Conservation (phyloP, 2,113 vertebrate genomes). For the Noturus placidus region DNA sequence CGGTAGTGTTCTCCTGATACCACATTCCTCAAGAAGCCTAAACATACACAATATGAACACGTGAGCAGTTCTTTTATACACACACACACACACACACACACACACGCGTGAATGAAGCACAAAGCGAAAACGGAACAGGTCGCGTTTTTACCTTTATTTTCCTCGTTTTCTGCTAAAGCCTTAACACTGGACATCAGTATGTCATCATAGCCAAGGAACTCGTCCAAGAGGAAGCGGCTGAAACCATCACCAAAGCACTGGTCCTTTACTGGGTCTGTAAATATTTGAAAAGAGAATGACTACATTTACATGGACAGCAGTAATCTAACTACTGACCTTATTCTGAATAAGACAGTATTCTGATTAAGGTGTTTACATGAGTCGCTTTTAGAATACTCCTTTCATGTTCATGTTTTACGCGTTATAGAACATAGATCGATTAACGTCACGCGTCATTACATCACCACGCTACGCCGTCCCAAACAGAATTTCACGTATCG, state of each 20-base stretch:
- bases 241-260: slow-evolving; percentile 96
- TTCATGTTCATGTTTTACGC: too few species aligned
- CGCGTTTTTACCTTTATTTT: slow-evolving; percentile 86
- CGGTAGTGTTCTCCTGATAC: slow-evolving; percentile 97
- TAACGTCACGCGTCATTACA: too few species aligned
- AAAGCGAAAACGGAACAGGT: not conserved
- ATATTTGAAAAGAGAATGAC: not conserved
- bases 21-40: slow-evolving; percentile 95
- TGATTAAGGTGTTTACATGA: too few species aligned
- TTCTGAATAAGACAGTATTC: too few species aligned
- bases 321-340: too few species aligned
- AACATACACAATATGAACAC: not conserved
- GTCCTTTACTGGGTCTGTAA: slow-evolving; percentile 87
- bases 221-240: slow-evolving; percentile 91
- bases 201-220: slow-evolving; percentile 95
- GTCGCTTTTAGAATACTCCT: too few species aligned
- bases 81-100: not conserved
- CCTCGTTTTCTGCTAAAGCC: slow-evolving; percentile 93
- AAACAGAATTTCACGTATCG: too few species aligned
- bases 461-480: too few species aligned
- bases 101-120: not conserved
- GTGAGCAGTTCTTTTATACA: not conserved
- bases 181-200: slow-evolving; percentile 99
- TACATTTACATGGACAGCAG: too few species aligned
- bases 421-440: too few species aligned